Evolutionary conservation across 2,113 vertebrate species (phyloP).

Genomic region (Triplophysa siluroides): DNA sequence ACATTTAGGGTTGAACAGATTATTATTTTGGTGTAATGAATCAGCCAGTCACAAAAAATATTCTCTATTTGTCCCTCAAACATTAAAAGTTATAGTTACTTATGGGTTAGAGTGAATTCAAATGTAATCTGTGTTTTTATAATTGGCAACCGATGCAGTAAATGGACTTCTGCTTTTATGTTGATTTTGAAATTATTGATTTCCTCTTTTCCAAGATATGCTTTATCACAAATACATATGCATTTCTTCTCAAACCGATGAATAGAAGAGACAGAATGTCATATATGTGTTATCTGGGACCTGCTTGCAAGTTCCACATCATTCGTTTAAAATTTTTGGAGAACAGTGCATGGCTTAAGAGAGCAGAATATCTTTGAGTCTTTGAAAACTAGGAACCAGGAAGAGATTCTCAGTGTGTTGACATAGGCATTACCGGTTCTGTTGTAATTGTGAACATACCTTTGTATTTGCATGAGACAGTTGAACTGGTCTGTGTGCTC

Average conservation of each 20-base stretch:
- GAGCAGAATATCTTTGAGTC: not conserved
- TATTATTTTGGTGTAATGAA: not conserved
- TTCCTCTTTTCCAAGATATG: not conserved
- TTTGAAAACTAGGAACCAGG: slow-evolving; percentile 7
- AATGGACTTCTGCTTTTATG: not conserved
- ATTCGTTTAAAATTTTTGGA: not conserved
- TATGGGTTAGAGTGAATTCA: too few relatives aligned
- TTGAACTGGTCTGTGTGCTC: slow-evolving; percentile 21
- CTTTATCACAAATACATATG: slow-evolving; percentile 2
- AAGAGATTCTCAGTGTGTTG: not conserved
- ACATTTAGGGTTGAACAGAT: not conserved
- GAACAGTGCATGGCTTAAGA: not conserved
- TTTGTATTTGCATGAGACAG: slow-evolving; percentile 44
- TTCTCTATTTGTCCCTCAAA: too few relatives aligned
- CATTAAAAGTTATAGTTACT: too few relatives aligned
- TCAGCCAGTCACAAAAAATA: too few relatives aligned
- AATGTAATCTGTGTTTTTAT: too few relatives aligned
- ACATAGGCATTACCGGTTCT: not conserved
- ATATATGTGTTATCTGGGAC: too few relatives aligned
- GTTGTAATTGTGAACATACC: slow-evolving; percentile 24
- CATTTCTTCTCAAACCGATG: not conserved
- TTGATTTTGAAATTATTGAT: not conserved
- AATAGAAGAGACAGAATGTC: not conserved
- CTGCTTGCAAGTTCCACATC: not conserved
- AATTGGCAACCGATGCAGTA: slow-evolving; percentile 31